Evolutionary conservation across 2,888 invertebrate species (phyloP).

Genomic region (Thera obeliscata): DNA sequence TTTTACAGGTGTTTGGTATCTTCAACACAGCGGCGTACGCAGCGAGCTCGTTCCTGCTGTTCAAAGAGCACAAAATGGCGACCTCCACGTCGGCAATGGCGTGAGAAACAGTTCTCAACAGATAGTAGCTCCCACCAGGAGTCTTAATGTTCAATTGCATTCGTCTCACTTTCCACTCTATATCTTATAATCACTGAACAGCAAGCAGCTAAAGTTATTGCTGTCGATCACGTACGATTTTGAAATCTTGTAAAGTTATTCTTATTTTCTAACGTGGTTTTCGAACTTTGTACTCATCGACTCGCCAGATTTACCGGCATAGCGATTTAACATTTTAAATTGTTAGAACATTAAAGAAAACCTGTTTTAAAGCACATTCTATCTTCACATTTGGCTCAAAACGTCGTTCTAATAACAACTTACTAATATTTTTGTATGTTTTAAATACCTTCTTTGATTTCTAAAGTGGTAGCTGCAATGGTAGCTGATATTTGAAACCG

Average conservation of each 20-base stretch:
- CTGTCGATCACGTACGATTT: slow-evolving; percentile 42
- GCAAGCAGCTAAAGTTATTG: slow-evolving; percentile 31
- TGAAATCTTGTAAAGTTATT: slow-evolving; percentile 27
- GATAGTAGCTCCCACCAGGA: slow-evolving; percentile 40
- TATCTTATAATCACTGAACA: slow-evolving; percentile 40
- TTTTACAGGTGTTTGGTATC: slow-evolving; percentile 90
- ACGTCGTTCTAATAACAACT: background rate
- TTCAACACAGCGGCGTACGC: slow-evolving; percentile 92
- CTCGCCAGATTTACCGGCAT: background rate
- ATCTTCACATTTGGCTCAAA: slow-evolving; percentile 12
- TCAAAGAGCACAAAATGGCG: slow-evolving; percentile 86
- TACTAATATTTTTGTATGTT: background rate
- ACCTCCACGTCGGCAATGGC: slow-evolving; percentile 43
- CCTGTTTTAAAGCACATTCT: slow-evolving; percentile 13
- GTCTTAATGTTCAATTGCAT: slow-evolving; percentile 46
- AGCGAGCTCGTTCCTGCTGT: slow-evolving; percentile 90
- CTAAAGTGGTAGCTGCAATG: too few relatives aligned
- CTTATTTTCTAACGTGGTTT: slow-evolving; percentile 5
- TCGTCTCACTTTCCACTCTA: slow-evolving; percentile 53
- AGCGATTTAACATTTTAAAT: slow-evolving; percentile 18
- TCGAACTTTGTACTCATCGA: slow-evolving; percentile 5
- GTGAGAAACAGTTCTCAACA: slow-evolving; percentile 41
- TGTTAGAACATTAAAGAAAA: slow-evolving; percentile 18
- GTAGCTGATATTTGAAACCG: too few relatives aligned
- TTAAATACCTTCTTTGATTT: background rate